Evolutionary conservation across 2,888 invertebrate species (phyloP).

Genomic region (Alcis repandata): DNA sequence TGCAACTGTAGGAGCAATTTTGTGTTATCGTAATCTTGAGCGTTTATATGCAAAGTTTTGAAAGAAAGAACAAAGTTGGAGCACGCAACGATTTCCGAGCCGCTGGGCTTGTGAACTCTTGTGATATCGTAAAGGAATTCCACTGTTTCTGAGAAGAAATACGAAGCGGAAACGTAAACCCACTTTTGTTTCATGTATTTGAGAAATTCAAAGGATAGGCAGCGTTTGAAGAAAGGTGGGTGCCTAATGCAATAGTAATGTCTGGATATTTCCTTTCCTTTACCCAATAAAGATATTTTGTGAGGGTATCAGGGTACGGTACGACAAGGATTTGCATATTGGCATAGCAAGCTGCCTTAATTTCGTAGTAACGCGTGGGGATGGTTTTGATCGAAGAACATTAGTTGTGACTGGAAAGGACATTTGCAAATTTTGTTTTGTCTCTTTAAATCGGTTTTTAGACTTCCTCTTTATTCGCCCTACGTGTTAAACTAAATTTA

Average conservation of each 20-base stretch:
- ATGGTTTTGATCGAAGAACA: constrained; percentile 36
- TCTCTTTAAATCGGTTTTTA: too few species aligned
- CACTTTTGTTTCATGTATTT: constrained; percentile 69
- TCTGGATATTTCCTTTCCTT: constrained; percentile 40
- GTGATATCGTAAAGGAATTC: constrained; percentile 79
- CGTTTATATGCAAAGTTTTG: constrained; percentile 52
- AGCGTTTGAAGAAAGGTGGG: constrained; percentile 61
- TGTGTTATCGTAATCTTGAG: constrained; percentile 57
- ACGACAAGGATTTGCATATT: constrained; percentile 76
- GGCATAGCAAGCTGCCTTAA: constrained; percentile 82
- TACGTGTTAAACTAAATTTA: too few species aligned
- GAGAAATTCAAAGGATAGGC: constrained; percentile 77
- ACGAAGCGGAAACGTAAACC: constrained; percentile 74
- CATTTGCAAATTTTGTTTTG: not conserved
- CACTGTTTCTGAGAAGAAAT: constrained; percentile 75
- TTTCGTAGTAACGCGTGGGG: constrained; percentile 75
- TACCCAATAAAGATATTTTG: constrained; percentile 46
- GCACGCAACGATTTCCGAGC: constrained; percentile 76
- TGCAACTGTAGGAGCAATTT: constrained; percentile 50
- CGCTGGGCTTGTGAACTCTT: constrained; percentile 63
- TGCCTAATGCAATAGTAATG: constrained; percentile 50
- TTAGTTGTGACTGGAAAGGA: not conserved
- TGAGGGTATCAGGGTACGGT: constrained; percentile 46
- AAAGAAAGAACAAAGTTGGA: constrained; percentile 45
- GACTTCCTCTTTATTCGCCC: too few species aligned